Conservation (phyloP, 1,140 invertebrate genomes). For the Oncopodura yosiiana region DNA sequence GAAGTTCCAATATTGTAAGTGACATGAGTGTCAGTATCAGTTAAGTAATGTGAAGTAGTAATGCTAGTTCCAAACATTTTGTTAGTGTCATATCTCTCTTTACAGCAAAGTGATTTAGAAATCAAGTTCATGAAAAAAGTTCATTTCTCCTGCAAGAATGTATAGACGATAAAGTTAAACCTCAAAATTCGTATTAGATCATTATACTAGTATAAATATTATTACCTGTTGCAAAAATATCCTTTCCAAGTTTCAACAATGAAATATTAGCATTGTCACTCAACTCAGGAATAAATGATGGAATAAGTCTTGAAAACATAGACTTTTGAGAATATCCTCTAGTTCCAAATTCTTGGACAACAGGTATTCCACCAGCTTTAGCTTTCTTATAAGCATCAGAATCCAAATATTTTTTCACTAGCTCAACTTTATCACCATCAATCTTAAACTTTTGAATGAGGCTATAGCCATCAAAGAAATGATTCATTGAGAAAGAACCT, state of each 20-base stretch:
- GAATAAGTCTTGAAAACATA: conserved; percentile 40
- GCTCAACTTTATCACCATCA: too few relatives aligned
- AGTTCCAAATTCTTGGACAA: conserved; percentile 42
- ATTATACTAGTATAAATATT: too few relatives aligned
- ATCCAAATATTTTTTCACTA: conserved; percentile 39
- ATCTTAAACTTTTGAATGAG: not conserved
- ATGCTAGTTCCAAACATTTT: conserved; percentile 21
- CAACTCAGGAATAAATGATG: conserved; percentile 38
- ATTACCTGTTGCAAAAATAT: conserved; percentile 42
- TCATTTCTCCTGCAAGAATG: conserved; percentile 42
- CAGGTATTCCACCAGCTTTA: conserved; percentile 36
- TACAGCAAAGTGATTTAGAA: not conserved
- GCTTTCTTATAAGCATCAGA: conserved; percentile 42
- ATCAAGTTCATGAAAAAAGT: conserved; percentile 18
- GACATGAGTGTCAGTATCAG: conserved; percentile 33
- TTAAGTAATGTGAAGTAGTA: conserved; percentile 1
- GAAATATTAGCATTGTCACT: conserved; percentile 42
- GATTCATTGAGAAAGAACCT: not conserved
- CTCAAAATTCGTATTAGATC: too few relatives aligned
- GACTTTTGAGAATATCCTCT: conserved; percentile 39
- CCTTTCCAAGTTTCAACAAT: conserved; percentile 40
- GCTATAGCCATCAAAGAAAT: not conserved
- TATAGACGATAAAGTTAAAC: too few relatives aligned
- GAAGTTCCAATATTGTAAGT: conserved; percentile 41
- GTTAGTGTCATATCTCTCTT: conserved; percentile 12